These are phyloP conservation scores for Procambarus clarkii DNA, from an alignment of 1,140 invertebrate species.

Conservation along the genomic window DNA sequence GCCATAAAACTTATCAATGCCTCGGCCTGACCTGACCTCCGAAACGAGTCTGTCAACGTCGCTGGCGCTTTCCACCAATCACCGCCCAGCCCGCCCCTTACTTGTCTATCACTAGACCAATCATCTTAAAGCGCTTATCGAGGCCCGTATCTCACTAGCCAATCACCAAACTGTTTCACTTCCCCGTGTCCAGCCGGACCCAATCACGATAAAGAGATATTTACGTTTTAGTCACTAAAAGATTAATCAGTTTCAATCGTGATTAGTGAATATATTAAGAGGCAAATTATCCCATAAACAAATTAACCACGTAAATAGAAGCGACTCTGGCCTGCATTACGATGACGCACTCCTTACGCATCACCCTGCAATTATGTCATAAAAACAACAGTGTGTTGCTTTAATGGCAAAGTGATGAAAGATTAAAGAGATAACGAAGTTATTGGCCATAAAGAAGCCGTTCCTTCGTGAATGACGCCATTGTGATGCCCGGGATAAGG, in stretches of 20 bases:
- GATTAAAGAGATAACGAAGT: slow-evolving; percentile 58
- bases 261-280: slow-evolving; percentile 38
- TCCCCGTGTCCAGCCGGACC: slow-evolving; percentile 38
- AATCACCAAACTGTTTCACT: slow-evolving; percentile 61
- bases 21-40: slow-evolving; percentile 61
- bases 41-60: slow-evolving; percentile 70
- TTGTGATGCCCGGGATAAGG: slow-evolving; percentile 60
- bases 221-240: slow-evolving; percentile 66
- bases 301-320: slow-evolving; percentile 38
- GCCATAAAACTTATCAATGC: slow-evolving; percentile 71
- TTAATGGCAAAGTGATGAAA: slow-evolving; percentile 67
- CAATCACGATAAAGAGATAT: slow-evolving; percentile 68
- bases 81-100: slow-evolving; percentile 64
- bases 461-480: slow-evolving; percentile 56
- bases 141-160: slow-evolving; percentile 57
- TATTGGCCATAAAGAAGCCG: slow-evolving; percentile 64
- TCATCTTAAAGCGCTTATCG: slow-evolving; percentile 70
- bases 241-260: slow-evolving; percentile 59
- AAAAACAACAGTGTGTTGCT: slow-evolving; percentile 64
- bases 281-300: slow-evolving; percentile 54
- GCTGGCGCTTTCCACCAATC: slow-evolving; percentile 63
- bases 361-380: slow-evolving; percentile 57
- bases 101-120: slow-evolving; percentile 70
- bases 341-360: slow-evolving; percentile 23
- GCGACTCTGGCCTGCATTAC: neutral